phyloP scores from a whole-genome alignment of 1,140 invertebrate species.

The Anoplolepis gracilipes region DNA sequence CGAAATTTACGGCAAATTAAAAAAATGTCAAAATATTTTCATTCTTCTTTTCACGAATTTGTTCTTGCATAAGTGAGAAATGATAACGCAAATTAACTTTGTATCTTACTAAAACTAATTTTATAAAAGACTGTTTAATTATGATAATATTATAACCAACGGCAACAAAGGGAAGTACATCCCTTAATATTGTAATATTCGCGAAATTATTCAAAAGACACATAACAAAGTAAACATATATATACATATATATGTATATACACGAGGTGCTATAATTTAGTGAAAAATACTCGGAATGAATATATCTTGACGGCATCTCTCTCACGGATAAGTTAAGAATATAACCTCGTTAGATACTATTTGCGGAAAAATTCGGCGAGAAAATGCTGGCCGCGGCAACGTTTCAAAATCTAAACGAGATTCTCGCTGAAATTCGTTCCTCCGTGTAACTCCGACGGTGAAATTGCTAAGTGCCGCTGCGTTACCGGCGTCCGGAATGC shows the following conservation, averaged over 20 bases:
- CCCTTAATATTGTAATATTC: not conserved
- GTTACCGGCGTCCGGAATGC: constrained; percentile 32
- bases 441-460: constrained; percentile 18
- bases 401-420: constrained; percentile 42
- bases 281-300: constrained; percentile 8
- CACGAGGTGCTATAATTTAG: not conserved
- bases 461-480: constrained; percentile 37
- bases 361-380: constrained; percentile 34
- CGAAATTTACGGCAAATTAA: not conserved
- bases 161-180: not conserved
- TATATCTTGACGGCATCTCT: constrained; percentile 30
- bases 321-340: constrained; percentile 45
- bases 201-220: constrained; percentile 1
- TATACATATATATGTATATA: too few species aligned
- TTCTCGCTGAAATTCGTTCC: constrained; percentile 33
- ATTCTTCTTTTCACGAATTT: not conserved
- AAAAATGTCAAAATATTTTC: not conserved
- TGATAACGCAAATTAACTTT: not conserved
- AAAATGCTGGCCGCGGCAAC: constrained; percentile 25
- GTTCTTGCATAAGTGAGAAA: not conserved
- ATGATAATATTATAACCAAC: not conserved
- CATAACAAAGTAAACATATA: too few species aligned
- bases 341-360: constrained; percentile 31
- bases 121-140: not conserved
- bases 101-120: not conserved